phyloP scores from a whole-genome alignment of 1,140 invertebrate species.

The Diachasmimorpha longicaudata region DNA sequence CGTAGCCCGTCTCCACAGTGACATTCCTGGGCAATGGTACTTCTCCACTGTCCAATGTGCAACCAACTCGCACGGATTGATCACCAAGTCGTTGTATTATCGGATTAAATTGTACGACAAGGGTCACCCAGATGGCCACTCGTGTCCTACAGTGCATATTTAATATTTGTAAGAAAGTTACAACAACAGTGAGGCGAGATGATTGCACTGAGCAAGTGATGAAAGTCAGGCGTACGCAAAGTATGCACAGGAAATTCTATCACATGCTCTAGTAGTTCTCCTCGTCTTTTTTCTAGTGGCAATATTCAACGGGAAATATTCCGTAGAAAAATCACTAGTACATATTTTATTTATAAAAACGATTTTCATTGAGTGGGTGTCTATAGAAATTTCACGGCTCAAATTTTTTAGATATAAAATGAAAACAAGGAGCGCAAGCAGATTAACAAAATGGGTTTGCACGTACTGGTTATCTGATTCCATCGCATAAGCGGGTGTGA shows the following conservation, averaged over 20 bases:
- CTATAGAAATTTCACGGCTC: no score
- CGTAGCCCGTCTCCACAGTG: slow-evolving; percentile 53
- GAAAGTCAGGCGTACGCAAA: no score
- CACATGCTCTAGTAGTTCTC: no score
- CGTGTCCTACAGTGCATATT: slow-evolving; percentile 41
- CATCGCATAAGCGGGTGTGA: slow-evolving; percentile 49
- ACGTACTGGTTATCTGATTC: slow-evolving; percentile 46
- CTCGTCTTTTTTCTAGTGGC: no score
- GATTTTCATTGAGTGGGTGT: no score
- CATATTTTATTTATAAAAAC: no score
- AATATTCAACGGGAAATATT: no score
- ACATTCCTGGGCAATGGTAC: slow-evolving; percentile 51
- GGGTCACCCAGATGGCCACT: slow-evolving; percentile 57
- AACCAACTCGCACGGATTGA: slow-evolving; percentile 65
- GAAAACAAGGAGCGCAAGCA: no score
- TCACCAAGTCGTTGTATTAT: slow-evolving; percentile 68
- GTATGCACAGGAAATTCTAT: no score
- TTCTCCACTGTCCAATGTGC: slow-evolving; percentile 53
- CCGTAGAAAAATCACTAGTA: no score
- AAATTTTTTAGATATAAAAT: no score
- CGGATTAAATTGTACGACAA: slow-evolving; percentile 69
- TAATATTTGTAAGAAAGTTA: neutral
- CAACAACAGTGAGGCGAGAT: neutral
- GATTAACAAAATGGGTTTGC: no score
- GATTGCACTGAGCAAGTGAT: neutral